Base-by-base conservation (phyloP, 2,797 vertebrate genomes). In the Danio tinwini region DNA sequence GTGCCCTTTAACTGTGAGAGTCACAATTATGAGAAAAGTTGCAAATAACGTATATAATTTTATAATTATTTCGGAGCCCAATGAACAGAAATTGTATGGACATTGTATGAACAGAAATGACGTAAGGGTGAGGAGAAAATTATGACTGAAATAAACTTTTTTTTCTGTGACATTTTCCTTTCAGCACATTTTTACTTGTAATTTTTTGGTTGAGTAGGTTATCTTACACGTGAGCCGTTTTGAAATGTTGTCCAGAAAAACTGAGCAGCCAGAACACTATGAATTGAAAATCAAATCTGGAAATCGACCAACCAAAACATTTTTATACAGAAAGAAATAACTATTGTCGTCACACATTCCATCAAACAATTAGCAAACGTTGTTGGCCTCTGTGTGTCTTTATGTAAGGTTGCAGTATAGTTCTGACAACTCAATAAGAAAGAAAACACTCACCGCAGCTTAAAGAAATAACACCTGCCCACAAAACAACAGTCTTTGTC, bases 381-480 rank as follows among this genome's bases (percentile, higher is more conserved):
- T n/a, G 45, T 44, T 52, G 14, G 14, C 52, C 49, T 6, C 7
- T 44, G 1, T 29, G 21, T 14, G 11, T 70, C 67, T 70, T 78
- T 62, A 16, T 45, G 74, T 47, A 45, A 71, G 65, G 8, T 29
- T 50, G 16, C 68, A 73, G 17, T 71, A 67, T 29, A 29, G 11
- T 12, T 71, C 19, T 74, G 78, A 72, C 52, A 76, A 58, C n/a
- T 70, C n/a, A 78, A 62, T 62, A 55, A 68, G 44, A 78, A 44
- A 42, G 5, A 78, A 77, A 82, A 76, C 21, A 56, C 74, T 81
- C 53, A 53, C 29, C 3, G 17, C 45, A 44, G 55, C 65, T 59
- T 59, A 55, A 67, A 69, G 50, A 78, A 76, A 81, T 40, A 77
- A 76, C 83, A 86, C 77, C 80, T 85, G 77, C 47, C 70, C 17